Conservation (phyloP, 2,888 invertebrate species). For the Phasia obesa region DNA sequence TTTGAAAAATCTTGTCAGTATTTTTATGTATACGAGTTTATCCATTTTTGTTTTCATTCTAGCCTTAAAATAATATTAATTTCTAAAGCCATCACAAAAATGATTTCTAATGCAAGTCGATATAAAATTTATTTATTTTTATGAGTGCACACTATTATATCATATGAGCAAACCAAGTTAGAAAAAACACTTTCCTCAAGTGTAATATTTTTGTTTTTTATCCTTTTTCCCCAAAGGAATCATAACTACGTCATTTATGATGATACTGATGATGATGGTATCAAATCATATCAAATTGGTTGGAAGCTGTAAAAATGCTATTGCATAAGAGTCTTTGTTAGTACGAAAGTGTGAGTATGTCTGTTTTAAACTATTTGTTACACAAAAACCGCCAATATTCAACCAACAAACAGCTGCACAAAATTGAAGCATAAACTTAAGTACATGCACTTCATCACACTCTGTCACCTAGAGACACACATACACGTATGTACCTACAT, state of each 20-base stretch:
- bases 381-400: conserved; percentile 61
- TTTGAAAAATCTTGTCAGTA: too few relatives aligned
- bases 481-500: neutral
- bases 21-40: too few relatives aligned
- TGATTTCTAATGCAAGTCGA: neutral
- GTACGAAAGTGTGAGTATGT: conserved; percentile 25
- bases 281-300: conserved; percentile 73
- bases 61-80: neutral
- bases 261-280: conserved; percentile 62
- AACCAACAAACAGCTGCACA: conserved; percentile 54
- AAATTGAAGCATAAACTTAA: conserved; percentile 65
- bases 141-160: conserved; percentile 15
- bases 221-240: conserved; percentile 16
- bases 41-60: too few relatives aligned
- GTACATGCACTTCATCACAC: conserved; percentile 64
- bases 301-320: conserved; percentile 70
- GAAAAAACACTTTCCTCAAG: conserved; percentile 49
- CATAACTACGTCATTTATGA: conserved; percentile 66
- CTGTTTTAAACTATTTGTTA: conserved; percentile 47
- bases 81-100: too few relatives aligned
- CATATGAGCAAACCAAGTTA: neutral
- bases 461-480: conserved; percentile 11
- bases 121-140: conserved; percentile 8
- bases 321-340: conserved; percentile 36
- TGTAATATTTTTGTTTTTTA: conserved; percentile 54